phyloP scores from a whole-genome alignment of 1,140 invertebrate species.

The Oscheius sp. region DNA sequence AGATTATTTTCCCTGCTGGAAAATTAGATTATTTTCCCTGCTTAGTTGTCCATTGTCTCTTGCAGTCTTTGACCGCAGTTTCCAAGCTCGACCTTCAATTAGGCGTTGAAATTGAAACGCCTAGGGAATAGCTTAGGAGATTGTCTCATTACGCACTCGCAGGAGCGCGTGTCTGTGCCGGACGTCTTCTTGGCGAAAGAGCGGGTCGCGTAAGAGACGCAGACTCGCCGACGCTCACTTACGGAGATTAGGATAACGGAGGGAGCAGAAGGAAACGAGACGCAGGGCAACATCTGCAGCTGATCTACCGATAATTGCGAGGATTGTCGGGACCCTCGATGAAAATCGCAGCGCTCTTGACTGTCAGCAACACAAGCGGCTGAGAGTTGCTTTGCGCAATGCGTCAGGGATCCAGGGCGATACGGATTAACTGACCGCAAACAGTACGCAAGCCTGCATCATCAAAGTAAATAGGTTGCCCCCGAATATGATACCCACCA shows the following conservation, averaged over 20 bases:
- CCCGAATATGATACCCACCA: constrained; percentile 10
- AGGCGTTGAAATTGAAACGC: no score
- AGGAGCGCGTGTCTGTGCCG: not conserved
- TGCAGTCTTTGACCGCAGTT: no score
- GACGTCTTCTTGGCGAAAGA: not conserved
- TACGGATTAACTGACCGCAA: not conserved
- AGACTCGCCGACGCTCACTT: constrained; percentile 1
- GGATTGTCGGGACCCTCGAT: not conserved
- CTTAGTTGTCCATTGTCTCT: no score
- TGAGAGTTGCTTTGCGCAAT: not conserved
- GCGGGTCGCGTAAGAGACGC: not conserved
- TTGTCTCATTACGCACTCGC: constrained; percentile 1
- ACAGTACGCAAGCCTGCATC: constrained; percentile 7
- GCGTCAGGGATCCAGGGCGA: no score
- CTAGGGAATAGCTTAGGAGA: constrained; percentile 8
- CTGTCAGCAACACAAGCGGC: not conserved
- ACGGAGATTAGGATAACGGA: not conserved
- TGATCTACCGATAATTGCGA: constrained; percentile 4
- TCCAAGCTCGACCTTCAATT: no score
- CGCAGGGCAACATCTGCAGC: not conserved
- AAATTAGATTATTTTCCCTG: no score
- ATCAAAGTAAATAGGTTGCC: not conserved
- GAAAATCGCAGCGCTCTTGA: not conserved
- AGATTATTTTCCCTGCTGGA: no score
- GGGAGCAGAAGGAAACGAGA: not conserved